phyloP scores from a whole-genome alignment of 30 jellyfish, hydroid and myxozoan species.

The Clytia hemisphaerica region DNA sequence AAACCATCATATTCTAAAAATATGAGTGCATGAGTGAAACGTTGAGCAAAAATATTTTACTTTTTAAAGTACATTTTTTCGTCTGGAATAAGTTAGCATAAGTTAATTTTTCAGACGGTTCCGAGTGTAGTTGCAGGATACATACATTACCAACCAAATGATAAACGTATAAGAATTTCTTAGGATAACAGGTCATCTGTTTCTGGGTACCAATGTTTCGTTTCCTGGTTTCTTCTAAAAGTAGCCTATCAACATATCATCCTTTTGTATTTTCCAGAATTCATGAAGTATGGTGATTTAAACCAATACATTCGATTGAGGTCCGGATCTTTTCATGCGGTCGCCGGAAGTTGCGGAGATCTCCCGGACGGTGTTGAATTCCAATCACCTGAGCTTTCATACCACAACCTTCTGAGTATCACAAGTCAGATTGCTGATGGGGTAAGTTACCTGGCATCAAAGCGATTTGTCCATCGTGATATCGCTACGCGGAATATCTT shows the following conservation, averaged over 20 bases:
- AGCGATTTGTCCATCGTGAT: constrained; percentile 62
- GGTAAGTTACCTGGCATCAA: constrained; percentile 56
- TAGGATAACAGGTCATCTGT: too few species aligned
- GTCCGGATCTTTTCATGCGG: constrained; percentile 82
- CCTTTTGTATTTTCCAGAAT: constrained; percentile 32
- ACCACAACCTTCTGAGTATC: constrained; percentile 32
- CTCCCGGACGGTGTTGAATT: constrained; percentile 65
- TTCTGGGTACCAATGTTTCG: too few species aligned
- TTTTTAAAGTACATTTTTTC: too few species aligned
- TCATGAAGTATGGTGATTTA: constrained; percentile 68
- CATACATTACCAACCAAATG: too few species aligned
- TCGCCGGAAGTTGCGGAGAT: constrained; percentile 51
- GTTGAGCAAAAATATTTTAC: too few species aligned
- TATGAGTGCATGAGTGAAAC: too few species aligned
- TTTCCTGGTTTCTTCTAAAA: background rate
- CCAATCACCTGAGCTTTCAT: constrained; percentile 57
- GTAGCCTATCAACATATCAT: background rate
- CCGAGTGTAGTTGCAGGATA: too few species aligned
- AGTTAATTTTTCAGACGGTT: too few species aligned
- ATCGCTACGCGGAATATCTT: constrained; percentile 71
- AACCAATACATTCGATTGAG: constrained; percentile 43
- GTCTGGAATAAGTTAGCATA: too few species aligned
- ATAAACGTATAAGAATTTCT: too few species aligned
- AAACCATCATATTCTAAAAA: too few species aligned
- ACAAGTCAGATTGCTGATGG: constrained; percentile 68